phyloP scores from a whole-genome alignment of 1,140 invertebrate species.

The Aporrectodea caliginosa region DNA sequence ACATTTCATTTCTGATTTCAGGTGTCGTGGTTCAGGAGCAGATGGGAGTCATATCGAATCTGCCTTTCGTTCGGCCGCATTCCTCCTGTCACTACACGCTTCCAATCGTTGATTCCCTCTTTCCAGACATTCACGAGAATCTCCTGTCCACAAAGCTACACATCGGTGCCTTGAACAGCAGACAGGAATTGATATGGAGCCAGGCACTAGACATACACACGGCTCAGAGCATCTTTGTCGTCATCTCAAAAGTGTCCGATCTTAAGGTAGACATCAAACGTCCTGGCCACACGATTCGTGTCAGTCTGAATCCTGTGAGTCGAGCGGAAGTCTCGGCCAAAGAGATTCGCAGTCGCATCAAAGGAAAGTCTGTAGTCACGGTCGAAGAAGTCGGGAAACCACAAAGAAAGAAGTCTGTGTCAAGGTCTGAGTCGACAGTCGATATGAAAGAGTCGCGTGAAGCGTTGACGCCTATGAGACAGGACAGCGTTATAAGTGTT shows the following conservation, averaged over 20 bases:
- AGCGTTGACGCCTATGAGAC: not conserved
- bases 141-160: constrained; percentile 35
- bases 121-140: constrained; percentile 36
- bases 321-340: constrained; percentile 67
- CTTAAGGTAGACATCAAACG: constrained; percentile 63
- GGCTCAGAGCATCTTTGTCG: constrained; percentile 40
- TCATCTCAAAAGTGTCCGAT: not conserved
- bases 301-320: constrained; percentile 65
- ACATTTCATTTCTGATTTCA: constrained; percentile 34
- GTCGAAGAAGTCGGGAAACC: constrained; percentile 18
- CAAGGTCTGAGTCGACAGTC: not conserved
- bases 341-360: constrained; percentile 65
- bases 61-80: constrained; percentile 46
- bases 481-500: not conserved
- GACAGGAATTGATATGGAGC: constrained; percentile 51
- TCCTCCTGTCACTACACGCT: constrained; percentile 52
- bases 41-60: constrained; percentile 41
- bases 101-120: constrained; percentile 36
- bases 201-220: constrained; percentile 49
- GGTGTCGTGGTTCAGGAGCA: constrained; percentile 51
- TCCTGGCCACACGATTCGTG: constrained; percentile 59
- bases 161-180: constrained; percentile 28
- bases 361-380: constrained; percentile 34
- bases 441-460: not conserved
- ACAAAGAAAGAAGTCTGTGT: not conserved